phyloP scores from a whole-genome alignment of 2,113 vertebrate genomes.

The Upupa epops region DNA sequence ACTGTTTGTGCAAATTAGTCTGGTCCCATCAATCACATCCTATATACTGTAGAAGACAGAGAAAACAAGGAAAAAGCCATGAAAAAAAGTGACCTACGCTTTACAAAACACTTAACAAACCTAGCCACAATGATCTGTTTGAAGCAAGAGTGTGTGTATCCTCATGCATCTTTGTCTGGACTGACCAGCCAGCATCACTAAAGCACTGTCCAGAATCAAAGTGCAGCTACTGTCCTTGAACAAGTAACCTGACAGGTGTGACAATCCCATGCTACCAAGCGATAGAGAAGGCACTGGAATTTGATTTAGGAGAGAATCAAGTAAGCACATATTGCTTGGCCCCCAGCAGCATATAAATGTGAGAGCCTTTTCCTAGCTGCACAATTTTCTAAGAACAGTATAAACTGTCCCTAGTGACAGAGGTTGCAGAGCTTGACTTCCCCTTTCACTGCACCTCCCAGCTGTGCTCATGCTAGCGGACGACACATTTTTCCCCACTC shows the following conservation, averaged over 20 bases:
- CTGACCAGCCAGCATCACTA: neutral
- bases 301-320: neutral
- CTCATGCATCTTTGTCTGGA: neutral
- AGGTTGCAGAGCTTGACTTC: neutral
- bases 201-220: neutral
- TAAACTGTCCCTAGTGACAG: neutral
- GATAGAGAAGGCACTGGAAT: neutral
- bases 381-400: neutral
- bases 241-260: accelerated
- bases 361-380: neutral
- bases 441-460: neutral
- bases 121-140: neutral
- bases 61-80: neutral
- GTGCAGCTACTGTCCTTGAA: neutral
- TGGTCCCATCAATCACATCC: neutral
- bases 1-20: neutral
- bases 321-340: neutral
- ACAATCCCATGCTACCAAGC: neutral
- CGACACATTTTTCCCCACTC: neutral
- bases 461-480: neutral
- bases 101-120: neutral
- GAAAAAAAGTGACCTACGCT: neutral
- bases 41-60: accelerated
- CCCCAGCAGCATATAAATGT: neutral
- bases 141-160: neutral